A percentile compares a stretch with the other conserved stretches of the same genome.
Evolutionary conservation across 1,140 invertebrate species (phyloP).

Genomic region (Ostrea denselamellosa): DNA sequence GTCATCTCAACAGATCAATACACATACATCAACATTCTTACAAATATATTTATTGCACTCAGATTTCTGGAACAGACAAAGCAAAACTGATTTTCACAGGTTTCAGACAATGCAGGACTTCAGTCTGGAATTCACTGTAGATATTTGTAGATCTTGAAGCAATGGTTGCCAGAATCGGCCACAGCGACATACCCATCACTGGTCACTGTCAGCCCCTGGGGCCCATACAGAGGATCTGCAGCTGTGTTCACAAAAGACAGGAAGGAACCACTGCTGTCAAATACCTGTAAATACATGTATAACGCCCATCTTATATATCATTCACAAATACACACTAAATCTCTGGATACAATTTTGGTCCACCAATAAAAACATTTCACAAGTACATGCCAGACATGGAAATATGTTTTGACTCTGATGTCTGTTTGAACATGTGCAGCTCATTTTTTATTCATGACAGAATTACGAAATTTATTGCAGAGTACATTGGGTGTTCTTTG

Average conservation of each 20-base stretch:
- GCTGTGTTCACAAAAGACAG: slow-evolving; percentile 81
- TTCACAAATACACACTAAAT: neutral
- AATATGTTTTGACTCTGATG: neutral
- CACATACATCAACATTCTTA: too few species aligned
- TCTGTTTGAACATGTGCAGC: neutral
- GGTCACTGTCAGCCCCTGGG: slow-evolving; percentile 81
- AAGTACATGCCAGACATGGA: neutral
- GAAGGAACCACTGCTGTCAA: slow-evolving; percentile 82
- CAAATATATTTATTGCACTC: neutral
- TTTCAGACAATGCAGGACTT: neutral
- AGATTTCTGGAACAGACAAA: neutral
- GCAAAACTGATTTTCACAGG: neutral
- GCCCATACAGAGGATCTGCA: slow-evolving; percentile 82
- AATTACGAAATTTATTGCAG: neutral
- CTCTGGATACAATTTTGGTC: neutral
- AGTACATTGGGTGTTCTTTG: too few species aligned
- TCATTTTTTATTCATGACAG: neutral
- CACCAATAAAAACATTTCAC: neutral
- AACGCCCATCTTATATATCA: neutral
- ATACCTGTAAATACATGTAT: slow-evolving; percentile 78
- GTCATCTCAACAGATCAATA: too few species aligned
- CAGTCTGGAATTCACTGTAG: slow-evolving; percentile 70
- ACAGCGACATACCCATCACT: slow-evolving; percentile 81
- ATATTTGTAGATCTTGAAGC: slow-evolving; percentile 82
- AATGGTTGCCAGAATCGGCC: slow-evolving; percentile 83